phyloP scores from a whole-genome alignment of 2,888 invertebrate genomes.

The Sturmia bella region DNA sequence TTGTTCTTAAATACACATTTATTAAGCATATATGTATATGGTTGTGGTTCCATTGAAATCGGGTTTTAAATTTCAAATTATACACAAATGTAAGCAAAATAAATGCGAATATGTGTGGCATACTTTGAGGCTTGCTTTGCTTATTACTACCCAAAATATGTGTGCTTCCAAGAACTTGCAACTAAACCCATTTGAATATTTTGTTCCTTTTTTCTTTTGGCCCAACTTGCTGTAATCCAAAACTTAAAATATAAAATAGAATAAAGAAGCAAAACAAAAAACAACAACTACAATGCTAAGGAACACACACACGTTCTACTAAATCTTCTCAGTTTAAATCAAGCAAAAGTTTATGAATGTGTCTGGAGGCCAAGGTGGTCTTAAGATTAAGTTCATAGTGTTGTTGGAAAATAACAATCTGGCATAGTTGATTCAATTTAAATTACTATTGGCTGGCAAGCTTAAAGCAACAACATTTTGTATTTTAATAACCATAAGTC shows the following conservation, averaged over 20 bases:
- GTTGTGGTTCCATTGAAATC: constrained; percentile 56
- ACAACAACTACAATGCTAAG: constrained; percentile 8
- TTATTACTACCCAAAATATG: constrained; percentile 42
- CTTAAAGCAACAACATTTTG: constrained; percentile 59
- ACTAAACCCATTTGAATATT: not conserved
- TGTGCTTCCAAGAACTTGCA: constrained; percentile 25
- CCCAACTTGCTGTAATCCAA: constrained; percentile 49
- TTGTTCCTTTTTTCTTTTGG: constrained; percentile 23
- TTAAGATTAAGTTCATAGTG: not conserved
- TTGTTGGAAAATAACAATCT: constrained; percentile 21
- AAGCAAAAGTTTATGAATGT: constrained; percentile 30
- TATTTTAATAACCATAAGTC: constrained; percentile 64
- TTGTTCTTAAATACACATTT: constrained; percentile 15
- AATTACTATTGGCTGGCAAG: constrained; percentile 52
- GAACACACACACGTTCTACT: constrained; percentile 37
- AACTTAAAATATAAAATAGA: constrained; percentile 43
- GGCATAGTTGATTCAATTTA: constrained; percentile 12
- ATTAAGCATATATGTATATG: constrained; percentile 49
- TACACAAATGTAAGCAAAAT: constrained; percentile 45
- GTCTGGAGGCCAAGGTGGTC: not conserved
- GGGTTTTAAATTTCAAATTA: constrained; percentile 64
- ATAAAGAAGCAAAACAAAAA: constrained; percentile 38
- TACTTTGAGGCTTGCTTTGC: constrained; percentile 48
- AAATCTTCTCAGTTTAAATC: constrained; percentile 32
- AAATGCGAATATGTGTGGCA: constrained; percentile 40